A percentile compares a stretch with the other conserved stretches of the same genome.
These are phyloP conservation scores for Platerodrilus igneus DNA, from an alignment of 2,888 invertebrate species.

Conservation along the genomic window DNA sequence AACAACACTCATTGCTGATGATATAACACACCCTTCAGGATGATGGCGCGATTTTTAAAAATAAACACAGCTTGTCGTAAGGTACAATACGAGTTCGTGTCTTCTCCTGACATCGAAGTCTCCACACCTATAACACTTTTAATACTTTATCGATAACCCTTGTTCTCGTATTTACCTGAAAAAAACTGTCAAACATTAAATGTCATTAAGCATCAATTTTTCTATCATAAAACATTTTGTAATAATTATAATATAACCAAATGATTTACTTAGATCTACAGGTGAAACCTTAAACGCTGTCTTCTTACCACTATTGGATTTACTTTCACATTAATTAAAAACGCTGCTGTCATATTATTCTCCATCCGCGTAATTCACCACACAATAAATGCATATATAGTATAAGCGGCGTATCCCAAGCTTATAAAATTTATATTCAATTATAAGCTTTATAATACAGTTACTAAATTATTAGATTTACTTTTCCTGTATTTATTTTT, in stretches of 20 bases:
- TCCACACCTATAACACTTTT: no score
- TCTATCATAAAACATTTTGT: no score
- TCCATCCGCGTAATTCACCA: slow-evolving; percentile 7
- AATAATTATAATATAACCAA: no score
- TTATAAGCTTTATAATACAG: slow-evolving; percentile 30
- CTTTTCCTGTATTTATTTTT: no score
- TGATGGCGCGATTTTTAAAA: slow-evolving; percentile 28
- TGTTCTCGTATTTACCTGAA: no score
- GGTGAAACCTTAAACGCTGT: no score
- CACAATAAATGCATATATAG: slow-evolving; percentile 26
- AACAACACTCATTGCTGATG: slow-evolving; percentile 11
- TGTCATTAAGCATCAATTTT: no score
- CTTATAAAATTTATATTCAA: slow-evolving; percentile 32
- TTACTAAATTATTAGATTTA: slow-evolving; percentile 6
- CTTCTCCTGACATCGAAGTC: slow-evolving; percentile 28
- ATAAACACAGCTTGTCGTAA: slow-evolving; percentile 27
- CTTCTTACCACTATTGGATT: no score
- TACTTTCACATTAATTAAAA: no score
- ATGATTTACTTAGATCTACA: no score
- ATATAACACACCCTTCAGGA: slow-evolving; percentile 25
- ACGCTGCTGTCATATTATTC: slow-evolving; percentile 6
- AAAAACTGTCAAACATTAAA: no score
- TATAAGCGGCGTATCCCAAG: slow-evolving; percentile 25
- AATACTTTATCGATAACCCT: no score
- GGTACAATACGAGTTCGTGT: slow-evolving; percentile 26